Percentiles rank a stretch among this genome's conserved stretches.
Evolutionary conservation across 2,888 invertebrate species (phyloP).

Genomic region (Eupeodes luniger): DNA sequence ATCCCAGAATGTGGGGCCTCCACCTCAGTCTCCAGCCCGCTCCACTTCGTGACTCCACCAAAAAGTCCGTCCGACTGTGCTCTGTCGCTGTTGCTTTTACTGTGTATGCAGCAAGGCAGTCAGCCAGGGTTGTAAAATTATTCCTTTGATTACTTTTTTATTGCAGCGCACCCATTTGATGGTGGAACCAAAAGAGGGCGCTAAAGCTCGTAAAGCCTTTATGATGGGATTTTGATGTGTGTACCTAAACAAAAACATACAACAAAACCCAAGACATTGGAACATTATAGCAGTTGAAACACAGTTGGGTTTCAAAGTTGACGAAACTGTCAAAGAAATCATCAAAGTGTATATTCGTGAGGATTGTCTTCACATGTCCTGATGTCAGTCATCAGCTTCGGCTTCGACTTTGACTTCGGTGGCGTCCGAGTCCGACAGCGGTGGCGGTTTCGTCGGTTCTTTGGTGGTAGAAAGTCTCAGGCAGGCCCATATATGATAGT

Average conservation of each 20-base stretch:
- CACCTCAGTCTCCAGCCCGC: neutral
- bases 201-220: conserved; percentile 70
- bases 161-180: conserved; percentile 47
- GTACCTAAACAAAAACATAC: neutral
- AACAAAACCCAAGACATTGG: conserved; percentile 24
- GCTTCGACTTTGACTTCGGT: neutral
- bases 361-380: conserved; percentile 16
- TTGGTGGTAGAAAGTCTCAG: conserved; percentile 27
- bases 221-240: conserved; percentile 50
- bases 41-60: conserved; percentile 18
- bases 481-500: conserved; percentile 7
- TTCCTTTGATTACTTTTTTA: conserved; percentile 75
- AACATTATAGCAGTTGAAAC: neutral
- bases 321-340: conserved; percentile 56
- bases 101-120: neutral
- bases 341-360: conserved; percentile 16
- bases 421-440: neutral
- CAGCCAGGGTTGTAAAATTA: conserved; percentile 60
- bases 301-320: conserved; percentile 38
- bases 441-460: neutral
- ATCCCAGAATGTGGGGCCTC: conserved; percentile 37
- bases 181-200: conserved; percentile 30
- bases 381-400: conserved; percentile 1
- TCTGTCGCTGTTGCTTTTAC: neutral
- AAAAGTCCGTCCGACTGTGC: conserved; percentile 40